phyloP scores from a whole-genome alignment of 2,113 vertebrate species.

The Ictidomys tridecemlineatus region DNA sequence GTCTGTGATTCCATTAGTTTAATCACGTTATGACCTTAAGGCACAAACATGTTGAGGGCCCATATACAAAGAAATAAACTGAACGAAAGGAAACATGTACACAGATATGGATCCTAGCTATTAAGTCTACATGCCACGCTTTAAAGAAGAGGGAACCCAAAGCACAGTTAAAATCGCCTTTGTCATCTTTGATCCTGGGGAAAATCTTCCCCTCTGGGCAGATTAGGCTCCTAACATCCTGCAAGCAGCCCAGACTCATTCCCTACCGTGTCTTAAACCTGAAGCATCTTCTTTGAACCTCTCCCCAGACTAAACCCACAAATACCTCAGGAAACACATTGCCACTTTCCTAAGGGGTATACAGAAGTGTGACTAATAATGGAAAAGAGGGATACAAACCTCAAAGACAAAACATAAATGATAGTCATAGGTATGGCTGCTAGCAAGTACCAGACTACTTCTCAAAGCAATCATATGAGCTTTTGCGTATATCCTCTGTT shows the following conservation, averaged over 20 bases:
- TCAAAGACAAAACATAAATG: constrained; percentile 23
- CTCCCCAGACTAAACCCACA: neutral
- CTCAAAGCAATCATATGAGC: neutral
- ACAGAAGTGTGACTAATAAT: neutral
- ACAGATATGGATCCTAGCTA: neutral
- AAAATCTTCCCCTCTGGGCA: neutral
- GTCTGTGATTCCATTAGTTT: constrained; percentile 30
- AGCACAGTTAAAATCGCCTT: neutral
- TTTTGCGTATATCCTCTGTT: neutral
- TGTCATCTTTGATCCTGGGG: neutral
- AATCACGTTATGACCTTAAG: neutral
- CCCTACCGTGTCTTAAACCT: neutral
- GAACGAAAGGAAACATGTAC: neutral
- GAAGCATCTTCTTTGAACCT: neutral
- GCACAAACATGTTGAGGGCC: neutral
- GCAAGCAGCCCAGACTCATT: neutral
- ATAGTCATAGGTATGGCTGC: neutral
- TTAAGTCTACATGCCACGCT: neutral
- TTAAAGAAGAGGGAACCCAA: neutral
- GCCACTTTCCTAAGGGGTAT: neutral
- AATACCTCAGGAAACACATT: neutral
- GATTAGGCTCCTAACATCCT: neutral
- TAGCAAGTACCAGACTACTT: neutral
- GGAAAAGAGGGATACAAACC: neutral
- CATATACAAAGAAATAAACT: neutral